Evolutionary conservation across 2,113 vertebrate genomes (phyloP), one percentile per base, ranked within the genome.

Genomic region (Oenanthe oenanthe): DNA sequence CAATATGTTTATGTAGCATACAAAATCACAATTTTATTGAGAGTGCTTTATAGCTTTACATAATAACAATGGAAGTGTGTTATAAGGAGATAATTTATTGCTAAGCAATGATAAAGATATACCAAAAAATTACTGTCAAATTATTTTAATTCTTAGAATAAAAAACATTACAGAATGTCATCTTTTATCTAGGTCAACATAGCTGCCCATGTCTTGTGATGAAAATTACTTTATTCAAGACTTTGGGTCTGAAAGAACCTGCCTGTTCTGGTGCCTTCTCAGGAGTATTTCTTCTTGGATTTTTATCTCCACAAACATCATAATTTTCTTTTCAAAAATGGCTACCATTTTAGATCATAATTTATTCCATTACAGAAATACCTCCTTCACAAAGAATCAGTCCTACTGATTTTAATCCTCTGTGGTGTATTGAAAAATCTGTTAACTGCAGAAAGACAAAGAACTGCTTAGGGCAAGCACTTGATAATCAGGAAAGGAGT

Each of bases 191-290:
- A 19, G 6, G 3, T 42, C 36, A 53, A 5, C 4, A 70, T 3
- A 61, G 3, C 3, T 77, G 56, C 5, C 12, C 9, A 56, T 53
- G 13, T 1, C 6, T 60, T 53, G 13, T 1, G 1, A 17, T 34
- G 20, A 32, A 81, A 85, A 29, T 45, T 0, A 31, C 26, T 15
- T 45, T 50, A 47, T 17, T 11, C 9, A 68, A 63, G 14, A 36
- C 15, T 58, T 75, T 56, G 17, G 4, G 31, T 72, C 12, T 53
- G 31, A 75, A 89, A 66, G 3, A 67, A 9, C 6, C 11, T 50
- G 4, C 5, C 5, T 28, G 6, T 6, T 76, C n/a, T 72, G 3
- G 5, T 43, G 80, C 17, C 4, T 34, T 67, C 62, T 76, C 28
- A 36, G 3, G 5, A 38, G 3, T 17, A 60, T 34, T 67, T 72